Base-by-base conservation (phyloP, 2,888 invertebrate genomes). In the Lissonota sp. region DNA sequence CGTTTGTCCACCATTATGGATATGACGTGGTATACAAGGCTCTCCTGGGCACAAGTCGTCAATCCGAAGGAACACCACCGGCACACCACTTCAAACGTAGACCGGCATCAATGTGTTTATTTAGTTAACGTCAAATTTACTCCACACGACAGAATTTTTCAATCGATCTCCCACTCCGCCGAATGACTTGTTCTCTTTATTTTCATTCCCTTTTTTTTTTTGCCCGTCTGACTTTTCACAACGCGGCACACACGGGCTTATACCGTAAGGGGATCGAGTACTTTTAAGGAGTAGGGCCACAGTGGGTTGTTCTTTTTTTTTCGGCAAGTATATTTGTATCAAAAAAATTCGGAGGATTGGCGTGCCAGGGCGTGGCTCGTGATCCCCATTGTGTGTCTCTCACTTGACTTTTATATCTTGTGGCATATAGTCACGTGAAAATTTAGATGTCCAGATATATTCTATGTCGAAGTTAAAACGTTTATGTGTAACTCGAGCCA, bases 121-220 rank as follows among this genome's bases (percentile, higher is more conserved):
- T 92, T 92, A 87, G 89, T 88, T 88, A 89, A 92, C 89, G 91
- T 92, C 91, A 92, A 91, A 92, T 92, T 92, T 92, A 91, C 89
- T 88, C 84, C 84, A 63, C 67, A 74, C 66, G 66, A 55, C 51
- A 67, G 74, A 75, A 49, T 60, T 63, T 60, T 63, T 67, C 49
- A 75, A 75, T 66, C 74, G 74, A 57, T 44, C 70, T 49, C 55
- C 39, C 26, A 7, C 46, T 60, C 51, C 46, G 37, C 12, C 16
- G 6, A 44, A 53, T 70, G 80, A 72, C 76, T 46, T 37, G 66
- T 69, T 80, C 73, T 62, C 69, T 44, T 76, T 70, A 16, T 60
- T 60, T 53, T 42, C 40, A 10, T 49, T 57, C 60, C 49, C 40
- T 14, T 51, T 64, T 14, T 63, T 37, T 16, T 53, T 63, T 57